Conservation (phyloP, 2,888 invertebrate genomes). For the Nephrotoma appendiculata region DNA sequence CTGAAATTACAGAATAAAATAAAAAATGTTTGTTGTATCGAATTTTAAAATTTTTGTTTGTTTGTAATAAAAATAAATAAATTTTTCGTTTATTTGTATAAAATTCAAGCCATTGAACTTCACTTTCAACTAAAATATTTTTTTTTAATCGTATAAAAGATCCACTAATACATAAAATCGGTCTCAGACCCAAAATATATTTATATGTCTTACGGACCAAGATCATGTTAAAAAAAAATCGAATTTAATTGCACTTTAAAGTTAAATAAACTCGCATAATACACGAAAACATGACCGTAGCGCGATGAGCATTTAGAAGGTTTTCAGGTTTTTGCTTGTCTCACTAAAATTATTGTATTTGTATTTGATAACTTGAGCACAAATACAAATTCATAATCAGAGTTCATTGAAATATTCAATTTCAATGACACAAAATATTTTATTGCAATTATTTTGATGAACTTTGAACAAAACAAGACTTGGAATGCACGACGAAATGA, state of each 20-base stretch:
- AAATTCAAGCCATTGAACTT: not conserved
- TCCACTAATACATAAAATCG: not conserved
- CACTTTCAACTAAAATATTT: not conserved
- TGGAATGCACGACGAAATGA: not conserved
- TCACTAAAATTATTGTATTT: not conserved
- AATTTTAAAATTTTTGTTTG: not conserved
- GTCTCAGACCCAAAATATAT: not conserved
- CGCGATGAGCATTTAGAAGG: not conserved
- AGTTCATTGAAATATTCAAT: not conserved
- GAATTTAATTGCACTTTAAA: not conserved
- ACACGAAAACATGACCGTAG: not conserved
- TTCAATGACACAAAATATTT: not conserved
- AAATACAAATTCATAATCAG: not conserved
- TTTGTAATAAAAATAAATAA: not conserved
- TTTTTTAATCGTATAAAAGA: not conserved
- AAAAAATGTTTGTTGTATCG: not conserved
- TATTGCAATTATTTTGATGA: not conserved
- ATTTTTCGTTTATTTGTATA: not conserved
- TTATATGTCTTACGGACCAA: not conserved
- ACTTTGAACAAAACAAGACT: not conserved
- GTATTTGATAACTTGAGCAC: not conserved
- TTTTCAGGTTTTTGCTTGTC: not conserved
- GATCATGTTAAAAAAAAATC: not conserved
- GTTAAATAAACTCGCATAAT: not conserved
- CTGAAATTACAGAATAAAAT: slow-evolving; percentile 17